Evolutionary conservation across 2,113 vertebrate species (phyloP).

Genomic region (Petrocephalus zakoni): DNA sequence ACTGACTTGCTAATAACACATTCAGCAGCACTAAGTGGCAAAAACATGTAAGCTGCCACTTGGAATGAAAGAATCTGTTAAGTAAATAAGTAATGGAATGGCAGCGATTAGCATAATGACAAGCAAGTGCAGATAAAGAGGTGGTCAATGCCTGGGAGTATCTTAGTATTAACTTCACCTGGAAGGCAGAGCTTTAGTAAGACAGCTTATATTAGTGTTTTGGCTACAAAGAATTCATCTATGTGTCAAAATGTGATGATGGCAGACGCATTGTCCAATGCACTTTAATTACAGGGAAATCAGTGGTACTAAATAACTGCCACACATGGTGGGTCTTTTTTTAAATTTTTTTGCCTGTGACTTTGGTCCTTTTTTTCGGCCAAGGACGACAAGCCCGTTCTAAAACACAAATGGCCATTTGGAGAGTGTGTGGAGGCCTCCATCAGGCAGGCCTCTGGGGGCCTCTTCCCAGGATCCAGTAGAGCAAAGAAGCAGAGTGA

Average conservation of each 20-base stretch:
- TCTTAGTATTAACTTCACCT: not conserved
- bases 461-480: not conserved
- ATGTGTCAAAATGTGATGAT: not conserved
- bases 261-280: not conserved
- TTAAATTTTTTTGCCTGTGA: not conserved
- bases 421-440: not conserved
- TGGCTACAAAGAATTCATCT: not conserved
- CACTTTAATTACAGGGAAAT: not conserved
- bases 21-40: not conserved
- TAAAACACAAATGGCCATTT: not conserved
- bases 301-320: not conserved
- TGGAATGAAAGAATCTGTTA: not conserved
- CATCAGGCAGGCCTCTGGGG: not conserved
- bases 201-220: not conserved
- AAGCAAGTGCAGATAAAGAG: not conserved
- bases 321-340: not conserved
- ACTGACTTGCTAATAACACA: not conserved
- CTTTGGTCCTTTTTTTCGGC: not conserved
- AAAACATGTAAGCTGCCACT: constrained; percentile 8
- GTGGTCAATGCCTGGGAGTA: not conserved
- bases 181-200: not conserved
- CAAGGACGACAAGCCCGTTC: not conserved
- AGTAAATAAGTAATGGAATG: not conserved
- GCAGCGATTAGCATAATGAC: not conserved
- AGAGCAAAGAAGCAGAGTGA: not conserved